phyloP scores from a whole-genome alignment of 1,140 invertebrate species.

The Nasonia giraulti region DNA sequence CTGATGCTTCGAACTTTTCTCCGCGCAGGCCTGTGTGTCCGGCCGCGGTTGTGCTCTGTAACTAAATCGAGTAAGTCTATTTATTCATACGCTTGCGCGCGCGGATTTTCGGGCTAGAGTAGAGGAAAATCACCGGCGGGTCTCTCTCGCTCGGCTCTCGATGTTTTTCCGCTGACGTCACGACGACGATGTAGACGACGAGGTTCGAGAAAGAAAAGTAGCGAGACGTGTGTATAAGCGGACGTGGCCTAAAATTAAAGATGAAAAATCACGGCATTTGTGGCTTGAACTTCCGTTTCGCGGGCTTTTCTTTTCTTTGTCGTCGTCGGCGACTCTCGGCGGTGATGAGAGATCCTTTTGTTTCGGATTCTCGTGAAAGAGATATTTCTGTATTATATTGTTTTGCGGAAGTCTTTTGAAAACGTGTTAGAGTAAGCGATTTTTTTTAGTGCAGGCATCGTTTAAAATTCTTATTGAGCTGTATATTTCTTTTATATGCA shows the following conservation, averaged over 20 bases:
- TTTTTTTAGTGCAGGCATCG: too few species aligned
- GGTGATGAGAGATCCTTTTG: too few species aligned
- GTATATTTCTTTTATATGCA: too few species aligned
- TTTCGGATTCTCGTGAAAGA: neutral
- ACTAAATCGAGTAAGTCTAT: neutral
- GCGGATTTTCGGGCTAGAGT: neutral
- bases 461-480: too few species aligned
- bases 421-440: neutral
- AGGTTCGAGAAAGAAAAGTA: conserved; percentile 9
- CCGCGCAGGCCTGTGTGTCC: too few species aligned
- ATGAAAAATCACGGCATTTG: conserved; percentile 36
- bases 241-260: conserved; percentile 17
- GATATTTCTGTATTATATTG: neutral
- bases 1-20: too few species aligned
- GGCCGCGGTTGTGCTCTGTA: neutral
- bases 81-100: neutral
- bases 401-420: neutral
- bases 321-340: too few species aligned
- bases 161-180: neutral
- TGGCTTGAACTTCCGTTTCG: conserved; percentile 24
- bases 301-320: neutral
- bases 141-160: neutral
- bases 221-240: neutral
- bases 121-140: conserved; percentile 22
- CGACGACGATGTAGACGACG: neutral